These are phyloP conservation scores for Recurvirostra avosetta DNA, from an alignment of 2,113 vertebrate species.

Conservation along the genomic window DNA sequence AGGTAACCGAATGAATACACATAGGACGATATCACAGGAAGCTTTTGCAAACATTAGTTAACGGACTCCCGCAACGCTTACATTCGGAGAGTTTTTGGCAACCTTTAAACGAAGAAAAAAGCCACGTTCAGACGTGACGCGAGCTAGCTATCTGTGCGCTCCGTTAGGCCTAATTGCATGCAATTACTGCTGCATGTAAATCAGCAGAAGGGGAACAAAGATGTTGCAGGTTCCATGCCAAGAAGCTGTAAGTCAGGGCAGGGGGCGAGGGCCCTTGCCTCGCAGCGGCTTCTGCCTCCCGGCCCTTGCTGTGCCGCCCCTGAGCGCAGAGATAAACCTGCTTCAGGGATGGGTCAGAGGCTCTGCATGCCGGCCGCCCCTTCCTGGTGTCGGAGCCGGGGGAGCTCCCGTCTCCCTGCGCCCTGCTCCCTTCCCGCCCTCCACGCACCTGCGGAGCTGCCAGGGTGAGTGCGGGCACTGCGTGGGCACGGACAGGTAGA, in stretches of 20 bases:
- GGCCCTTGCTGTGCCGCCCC: too few relatives aligned
- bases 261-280: background rate
- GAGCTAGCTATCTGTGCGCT: fast-evolving
- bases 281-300: too few relatives aligned
- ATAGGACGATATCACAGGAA: fast-evolving
- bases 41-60: background rate
- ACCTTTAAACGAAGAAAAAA: background rate
- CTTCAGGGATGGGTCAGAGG: too few relatives aligned
- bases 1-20: background rate
- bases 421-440: too few relatives aligned
- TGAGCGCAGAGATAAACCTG: too few relatives aligned
- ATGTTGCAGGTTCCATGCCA: fast-evolving
- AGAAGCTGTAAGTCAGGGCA: background rate
- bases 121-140: fast-evolving
- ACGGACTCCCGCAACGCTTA: fast-evolving
- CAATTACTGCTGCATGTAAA: fast-evolving
- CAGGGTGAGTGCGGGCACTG: background rate
- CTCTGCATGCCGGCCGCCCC: too few relatives aligned
- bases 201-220: background rate
- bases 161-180: fast-evolving
- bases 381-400: too few relatives aligned
- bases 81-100: background rate
- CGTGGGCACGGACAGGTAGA: fast-evolving
- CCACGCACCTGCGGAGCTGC: too few relatives aligned
- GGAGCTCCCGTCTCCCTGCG: too few relatives aligned